Evolutionary conservation across 1,140 invertebrate genomes (phyloP), one percentile per base, ranked within the genome.

Genomic region (Chionoecetes opilio): DNA sequence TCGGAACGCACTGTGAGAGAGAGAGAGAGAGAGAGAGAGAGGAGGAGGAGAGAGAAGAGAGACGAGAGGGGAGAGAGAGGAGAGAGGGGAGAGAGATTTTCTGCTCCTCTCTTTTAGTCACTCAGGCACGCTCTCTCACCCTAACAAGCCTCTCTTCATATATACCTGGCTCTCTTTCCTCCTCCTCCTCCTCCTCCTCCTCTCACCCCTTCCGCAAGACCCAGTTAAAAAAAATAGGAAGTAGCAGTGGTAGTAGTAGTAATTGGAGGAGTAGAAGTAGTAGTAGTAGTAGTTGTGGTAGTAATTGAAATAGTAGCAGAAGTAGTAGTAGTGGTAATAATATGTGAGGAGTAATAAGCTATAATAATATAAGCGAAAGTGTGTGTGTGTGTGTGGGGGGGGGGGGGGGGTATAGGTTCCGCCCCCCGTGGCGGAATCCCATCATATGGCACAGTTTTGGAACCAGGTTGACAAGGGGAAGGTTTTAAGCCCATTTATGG

Each of bases 131-230:
- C 63, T 75, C 63, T 17, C 63, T n/a, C 63, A n/a, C 63, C 63
- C 63, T 75, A 75, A 75, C 63, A 75, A 75, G 63, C n/a, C 63
- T 75, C 26, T 75, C 63, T 75, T 75, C 63, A 75, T 75, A 75
- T 75, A 75, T 75, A n/a, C 63, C n/a, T 75, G 63, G 21, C 46
- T 14, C 46, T 53, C 46, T 9, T 75, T 75, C 63, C 63, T 75
- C 63, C 26, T 75, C 63, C 63, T 75, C 63, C 63, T 75, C 63
- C 63, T 75, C 63, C 63, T 75, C 63, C n/a, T 75, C 63, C 63
- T 75, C 21, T 75, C 21, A 75, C 21, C n/a, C 63, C 63, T 75
- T 75, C 26, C 63, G 63, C 21, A 75, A n/a, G n/a, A 75, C 21
- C n/a, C 63, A n/a, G n/a, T n/a, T n/a, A 5, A 2, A 1, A 75